Percentiles rank a stretch among this genome's conserved stretches.
Evolutionary conservation across 2,888 invertebrate genomes (phyloP).

Genomic region (Drosophila mulleri): DNA sequence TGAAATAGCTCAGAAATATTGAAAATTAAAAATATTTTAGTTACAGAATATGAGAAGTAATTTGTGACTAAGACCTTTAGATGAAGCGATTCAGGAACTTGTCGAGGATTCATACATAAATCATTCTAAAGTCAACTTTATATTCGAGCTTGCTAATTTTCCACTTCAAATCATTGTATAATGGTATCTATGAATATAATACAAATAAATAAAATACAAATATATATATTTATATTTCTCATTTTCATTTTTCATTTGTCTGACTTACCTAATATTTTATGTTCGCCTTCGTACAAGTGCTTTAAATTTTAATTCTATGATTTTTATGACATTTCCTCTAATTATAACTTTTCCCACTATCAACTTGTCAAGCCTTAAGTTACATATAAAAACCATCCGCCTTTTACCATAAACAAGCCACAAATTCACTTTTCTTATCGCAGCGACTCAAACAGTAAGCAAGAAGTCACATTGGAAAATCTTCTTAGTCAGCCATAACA

Average conservation of each 20-base stretch:
- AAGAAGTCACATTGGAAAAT: slow-evolving; percentile 20
- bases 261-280: neutral
- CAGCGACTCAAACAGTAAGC: slow-evolving; percentile 6
- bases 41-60: no score
- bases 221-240: no score
- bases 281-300: neutral
- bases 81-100: neutral
- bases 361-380: neutral
- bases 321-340: neutral
- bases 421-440: slow-evolving; percentile 17
- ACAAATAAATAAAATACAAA: no score
- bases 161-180: no score
- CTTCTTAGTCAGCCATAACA: slow-evolving; percentile 39
- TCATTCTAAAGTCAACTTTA: neutral
- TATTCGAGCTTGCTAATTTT: no score
- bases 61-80: neutral
- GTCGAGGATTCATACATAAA: neutral
- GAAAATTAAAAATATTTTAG: neutral
- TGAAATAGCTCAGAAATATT: no score
- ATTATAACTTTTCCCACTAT: neutral
- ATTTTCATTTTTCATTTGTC: no score
- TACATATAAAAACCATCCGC: neutral
- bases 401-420: slow-evolving; percentile 3
- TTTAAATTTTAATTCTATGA: neutral
- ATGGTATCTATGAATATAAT: no score